Conservation (phyloP, 2,797 vertebrate genomes). For the Sorex maritimensis region DNA sequence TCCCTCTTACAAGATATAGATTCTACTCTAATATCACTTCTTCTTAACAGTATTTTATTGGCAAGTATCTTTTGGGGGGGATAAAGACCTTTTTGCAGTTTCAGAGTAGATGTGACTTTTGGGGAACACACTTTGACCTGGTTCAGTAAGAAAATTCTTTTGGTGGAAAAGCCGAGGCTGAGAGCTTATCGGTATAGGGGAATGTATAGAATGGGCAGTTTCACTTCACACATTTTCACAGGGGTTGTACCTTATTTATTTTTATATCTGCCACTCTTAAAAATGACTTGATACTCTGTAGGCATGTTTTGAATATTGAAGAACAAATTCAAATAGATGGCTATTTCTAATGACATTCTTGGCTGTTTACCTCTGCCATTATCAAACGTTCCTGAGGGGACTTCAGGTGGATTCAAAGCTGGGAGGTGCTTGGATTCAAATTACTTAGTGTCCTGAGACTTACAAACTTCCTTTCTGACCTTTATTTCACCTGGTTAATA, state of each 20-base stretch:
- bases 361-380: accelerated
- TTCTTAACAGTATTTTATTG: not conserved
- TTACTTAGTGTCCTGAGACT: not conserved
- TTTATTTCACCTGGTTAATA: not conserved
- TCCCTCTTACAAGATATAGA: not conserved
- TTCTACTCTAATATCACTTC: not conserved
- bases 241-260: not conserved
- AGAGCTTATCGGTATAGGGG: not conserved
- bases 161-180: not conserved
- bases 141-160: not conserved
- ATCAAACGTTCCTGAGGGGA: not conserved
- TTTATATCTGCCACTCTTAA: not conserved
- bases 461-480: not conserved
- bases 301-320: not conserved
- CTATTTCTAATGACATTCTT: not conserved
- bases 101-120: not conserved
- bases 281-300: not conserved
- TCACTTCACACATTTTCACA: not conserved
- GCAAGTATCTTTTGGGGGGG: not conserved
- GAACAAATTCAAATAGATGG: not conserved
- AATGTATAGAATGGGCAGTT: not conserved
- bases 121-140: not conserved
- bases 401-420: not conserved
- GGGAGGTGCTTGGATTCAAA: not conserved
- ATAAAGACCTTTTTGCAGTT: not conserved